Conservation (phyloP, 2,797 vertebrate species). For the Potorous gilbertii region DNA sequence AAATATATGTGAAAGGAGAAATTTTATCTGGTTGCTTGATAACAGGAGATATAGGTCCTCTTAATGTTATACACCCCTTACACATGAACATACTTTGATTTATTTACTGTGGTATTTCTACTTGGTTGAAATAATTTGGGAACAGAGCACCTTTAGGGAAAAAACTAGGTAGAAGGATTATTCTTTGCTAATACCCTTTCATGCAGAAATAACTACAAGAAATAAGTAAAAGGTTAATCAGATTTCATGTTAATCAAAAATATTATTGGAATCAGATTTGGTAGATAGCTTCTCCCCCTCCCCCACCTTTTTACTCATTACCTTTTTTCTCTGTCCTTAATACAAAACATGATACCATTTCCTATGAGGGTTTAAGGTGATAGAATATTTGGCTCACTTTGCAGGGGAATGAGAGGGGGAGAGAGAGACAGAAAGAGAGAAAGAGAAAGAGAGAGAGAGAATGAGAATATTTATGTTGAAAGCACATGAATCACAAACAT, state of each 20-base stretch:
- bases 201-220: not conserved
- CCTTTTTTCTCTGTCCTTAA: not conserved
- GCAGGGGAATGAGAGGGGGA: not conserved
- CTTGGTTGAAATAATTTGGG: not conserved
- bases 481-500: slow-evolving; percentile 7
- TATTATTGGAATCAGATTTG: not conserved
- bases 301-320: slow-evolving; percentile 19
- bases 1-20: not conserved
- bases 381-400: slow-evolving; percentile 2
- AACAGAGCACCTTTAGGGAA: not conserved
- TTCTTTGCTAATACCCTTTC: slow-evolving; percentile 1
- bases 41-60: not conserved
- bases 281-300: not conserved
- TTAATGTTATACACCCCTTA: not conserved
- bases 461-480: slow-evolving; percentile 2
- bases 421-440: too few relatives aligned
- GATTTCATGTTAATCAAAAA: slow-evolving; percentile 15
- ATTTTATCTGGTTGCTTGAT: not conserved
- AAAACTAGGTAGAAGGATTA: not conserved
- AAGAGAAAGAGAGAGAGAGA: not conserved
- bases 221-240: not conserved
- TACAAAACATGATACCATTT: slow-evolving; percentile 10
- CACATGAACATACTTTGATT: not conserved
- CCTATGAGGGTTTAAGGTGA: not conserved
- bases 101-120: slow-evolving; percentile 18